Conservation (phyloP, 2,888 invertebrate species). For the Taenaris catops region DNA sequence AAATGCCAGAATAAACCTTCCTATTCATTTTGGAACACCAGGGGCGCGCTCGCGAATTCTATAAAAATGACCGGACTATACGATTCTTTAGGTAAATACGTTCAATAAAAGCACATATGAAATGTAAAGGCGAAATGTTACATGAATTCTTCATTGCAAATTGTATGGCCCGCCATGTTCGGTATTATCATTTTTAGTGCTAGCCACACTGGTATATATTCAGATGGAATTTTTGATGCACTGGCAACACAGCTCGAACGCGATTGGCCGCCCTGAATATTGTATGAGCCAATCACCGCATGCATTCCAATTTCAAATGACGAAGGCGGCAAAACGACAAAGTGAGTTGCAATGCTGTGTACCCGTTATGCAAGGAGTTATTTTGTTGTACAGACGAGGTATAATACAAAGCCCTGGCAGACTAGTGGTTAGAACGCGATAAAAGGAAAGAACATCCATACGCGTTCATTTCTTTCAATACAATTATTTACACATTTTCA, state of each 20-base stretch:
- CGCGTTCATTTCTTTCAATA: too few species aligned
- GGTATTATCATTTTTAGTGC: conserved; percentile 81
- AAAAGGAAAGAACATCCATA: too few species aligned
- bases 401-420: too few species aligned
- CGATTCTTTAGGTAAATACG: conserved; percentile 55
- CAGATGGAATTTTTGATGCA: conserved; percentile 81
- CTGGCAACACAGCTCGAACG: conserved; percentile 74
- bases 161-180: conserved; percentile 73
- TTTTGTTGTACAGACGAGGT: too few species aligned
- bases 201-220: conserved; percentile 76
- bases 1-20: too few species aligned
- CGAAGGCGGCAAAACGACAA: conserved; percentile 70
- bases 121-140: conserved; percentile 64
- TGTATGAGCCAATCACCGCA: conserved; percentile 77
- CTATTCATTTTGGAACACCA: too few species aligned
- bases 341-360: conserved; percentile 60
- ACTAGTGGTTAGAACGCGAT: too few species aligned
- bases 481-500: too few species aligned
- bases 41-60: too few species aligned
- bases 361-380: conserved; percentile 44
- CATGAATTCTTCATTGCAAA: conserved; percentile 78
- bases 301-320: conserved; percentile 78
- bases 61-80: conserved; percentile 60
- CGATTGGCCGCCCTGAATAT: conserved; percentile 76
- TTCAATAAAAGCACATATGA: conserved; percentile 71